Evolutionary conservation across 2,797 vertebrate genomes (phyloP).

Genomic region (Moxostoma hubbsi): DNA sequence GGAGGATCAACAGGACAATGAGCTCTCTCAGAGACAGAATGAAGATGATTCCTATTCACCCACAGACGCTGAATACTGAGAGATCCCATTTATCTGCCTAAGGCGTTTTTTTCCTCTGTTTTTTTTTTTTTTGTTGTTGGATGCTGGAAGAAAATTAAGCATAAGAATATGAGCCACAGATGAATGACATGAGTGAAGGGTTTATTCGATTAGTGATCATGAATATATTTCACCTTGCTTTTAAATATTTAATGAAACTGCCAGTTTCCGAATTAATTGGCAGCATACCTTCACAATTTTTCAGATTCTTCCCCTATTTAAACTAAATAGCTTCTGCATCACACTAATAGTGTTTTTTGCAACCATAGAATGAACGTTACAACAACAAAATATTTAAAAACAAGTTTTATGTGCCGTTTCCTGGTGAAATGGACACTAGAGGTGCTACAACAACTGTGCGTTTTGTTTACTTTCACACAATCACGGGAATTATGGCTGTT

Average conservation of each 20-base stretch:
- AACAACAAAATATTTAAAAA: too few relatives aligned
- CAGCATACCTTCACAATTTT: background rate
- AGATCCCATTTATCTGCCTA: constrained; percentile 31
- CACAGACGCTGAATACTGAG: constrained; percentile 29
- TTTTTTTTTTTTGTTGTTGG: background rate
- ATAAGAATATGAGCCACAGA: background rate
- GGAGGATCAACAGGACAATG: constrained; percentile 43
- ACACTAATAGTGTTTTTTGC: background rate
- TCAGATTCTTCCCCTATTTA: background rate
- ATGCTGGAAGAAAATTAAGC: constrained; percentile 9
- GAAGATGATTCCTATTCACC: constrained; percentile 36
- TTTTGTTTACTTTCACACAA: too few relatives aligned
- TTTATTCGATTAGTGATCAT: background rate
- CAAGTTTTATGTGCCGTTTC: too few relatives aligned
- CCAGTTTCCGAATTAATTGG: background rate
- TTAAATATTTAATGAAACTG: background rate
- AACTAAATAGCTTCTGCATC: background rate
- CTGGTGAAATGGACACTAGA: too few relatives aligned
- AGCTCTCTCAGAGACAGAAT: constrained; percentile 39
- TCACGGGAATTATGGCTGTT: too few relatives aligned
- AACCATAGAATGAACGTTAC: too few relatives aligned
- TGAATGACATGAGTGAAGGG: background rate
- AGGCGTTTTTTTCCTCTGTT: constrained; percentile 19
- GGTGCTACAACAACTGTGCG: too few relatives aligned
- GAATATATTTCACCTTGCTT: background rate